These are phyloP conservation scores for Ectropis grisescens DNA, from an alignment of 1,140 invertebrate species.

Conservation along the genomic window DNA sequence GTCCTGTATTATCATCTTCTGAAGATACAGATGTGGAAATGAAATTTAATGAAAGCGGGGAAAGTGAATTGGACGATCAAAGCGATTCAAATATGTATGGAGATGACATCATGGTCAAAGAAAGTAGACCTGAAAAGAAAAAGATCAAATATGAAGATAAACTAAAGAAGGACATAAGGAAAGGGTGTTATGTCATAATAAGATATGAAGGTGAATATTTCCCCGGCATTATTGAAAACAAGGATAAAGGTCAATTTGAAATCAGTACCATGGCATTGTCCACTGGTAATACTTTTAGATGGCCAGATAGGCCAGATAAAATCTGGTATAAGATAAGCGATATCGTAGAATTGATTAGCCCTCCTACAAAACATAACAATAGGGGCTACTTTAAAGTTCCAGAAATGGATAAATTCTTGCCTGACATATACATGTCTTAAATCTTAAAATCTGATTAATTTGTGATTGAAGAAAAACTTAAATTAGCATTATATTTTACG, in stretches of 20 bases:
- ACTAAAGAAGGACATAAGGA: too few relatives aligned
- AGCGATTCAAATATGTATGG: too few relatives aligned
- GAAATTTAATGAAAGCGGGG: too few relatives aligned
- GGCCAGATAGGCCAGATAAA: conserved; percentile 16
- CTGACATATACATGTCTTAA: neutral
- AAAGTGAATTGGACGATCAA: too few relatives aligned
- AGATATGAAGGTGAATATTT: conserved; percentile 2
- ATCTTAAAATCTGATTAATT: neutral
- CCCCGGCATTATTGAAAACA: conserved; percentile 9
- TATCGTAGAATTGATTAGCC: conserved; percentile 12
- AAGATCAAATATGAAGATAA: too few relatives aligned
- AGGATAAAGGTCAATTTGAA: conserved; percentile 6
- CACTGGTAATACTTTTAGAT: conserved; percentile 16
- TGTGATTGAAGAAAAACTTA: neutral
- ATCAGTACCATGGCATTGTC: conserved; percentile 13
- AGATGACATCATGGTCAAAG: too few relatives aligned
- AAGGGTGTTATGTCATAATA: conserved; percentile 1
- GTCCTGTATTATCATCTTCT: too few relatives aligned
- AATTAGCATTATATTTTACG: neutral
- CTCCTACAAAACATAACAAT: conserved; percentile 11
- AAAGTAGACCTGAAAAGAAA: too few relatives aligned
- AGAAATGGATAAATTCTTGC: conserved; percentile 17
- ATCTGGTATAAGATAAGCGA: conserved; percentile 10
- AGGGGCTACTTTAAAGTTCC: conserved; percentile 15
- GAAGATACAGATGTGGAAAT: too few relatives aligned